These are phyloP conservation scores for Thera obeliscata DNA, from an alignment of 2,888 invertebrate genomes.

Conservation along the genomic window DNA sequence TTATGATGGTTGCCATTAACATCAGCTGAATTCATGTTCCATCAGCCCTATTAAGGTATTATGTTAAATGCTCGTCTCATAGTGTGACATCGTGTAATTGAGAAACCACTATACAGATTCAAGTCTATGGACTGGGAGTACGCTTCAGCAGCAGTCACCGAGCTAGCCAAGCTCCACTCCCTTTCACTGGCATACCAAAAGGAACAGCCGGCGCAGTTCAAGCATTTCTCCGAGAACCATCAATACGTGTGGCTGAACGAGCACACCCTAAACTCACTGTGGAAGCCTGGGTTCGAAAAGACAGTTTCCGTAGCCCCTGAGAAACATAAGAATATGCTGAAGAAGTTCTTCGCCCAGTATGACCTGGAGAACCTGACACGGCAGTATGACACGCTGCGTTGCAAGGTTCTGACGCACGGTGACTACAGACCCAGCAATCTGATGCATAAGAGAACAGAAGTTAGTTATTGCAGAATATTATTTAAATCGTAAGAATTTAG, in stretches of 20 bases:
- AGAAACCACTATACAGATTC: slow-evolving; percentile 21
- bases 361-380: slow-evolving; percentile 30
- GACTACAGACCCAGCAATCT: slow-evolving; percentile 61
- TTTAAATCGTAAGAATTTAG: no score
- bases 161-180: slow-evolving; percentile 60
- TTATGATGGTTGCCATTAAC: no score
- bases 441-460: slow-evolving; percentile 39
- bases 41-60: no score
- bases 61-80: no score
- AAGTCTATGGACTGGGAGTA: slow-evolving; percentile 53
- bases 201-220: slow-evolving; percentile 51
- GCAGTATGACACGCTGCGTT: slow-evolving; percentile 31
- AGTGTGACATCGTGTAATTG: background rate
- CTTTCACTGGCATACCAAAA: slow-evolving; percentile 56
- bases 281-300: slow-evolving; percentile 14
- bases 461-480: slow-evolving; percentile 26
- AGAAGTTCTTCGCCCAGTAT: slow-evolving; percentile 14
- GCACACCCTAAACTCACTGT: slow-evolving; percentile 6
- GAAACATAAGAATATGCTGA: slow-evolving; percentile 12
- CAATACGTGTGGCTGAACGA: slow-evolving; percentile 20
- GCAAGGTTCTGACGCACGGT: slow-evolving; percentile 44
- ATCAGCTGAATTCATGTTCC: no score
- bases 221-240: slow-evolving; percentile 15
- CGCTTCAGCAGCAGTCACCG: slow-evolving; percentile 44
- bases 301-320: slow-evolving; percentile 7